These are phyloP conservation scores for Pocota personata DNA, from an alignment of 2,888 invertebrate species.

Conservation along the genomic window DNA sequence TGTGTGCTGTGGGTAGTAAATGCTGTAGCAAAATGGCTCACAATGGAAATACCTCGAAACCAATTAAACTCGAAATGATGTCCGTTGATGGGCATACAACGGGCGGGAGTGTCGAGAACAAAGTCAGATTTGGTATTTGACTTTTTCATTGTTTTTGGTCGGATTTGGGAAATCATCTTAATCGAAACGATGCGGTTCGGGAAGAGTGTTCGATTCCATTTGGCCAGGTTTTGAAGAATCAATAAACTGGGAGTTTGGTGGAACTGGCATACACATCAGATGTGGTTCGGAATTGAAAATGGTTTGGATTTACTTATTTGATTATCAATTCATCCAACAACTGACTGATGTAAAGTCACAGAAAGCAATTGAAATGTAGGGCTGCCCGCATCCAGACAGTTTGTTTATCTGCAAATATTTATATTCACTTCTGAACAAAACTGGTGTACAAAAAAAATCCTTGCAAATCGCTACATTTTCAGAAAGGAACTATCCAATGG, in stretches of 20 bases:
- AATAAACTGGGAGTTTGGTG: background rate
- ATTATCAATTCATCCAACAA: background rate
- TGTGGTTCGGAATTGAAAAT: background rate
- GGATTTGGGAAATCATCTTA: slow-evolving; percentile 54
- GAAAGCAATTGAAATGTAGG: too few relatives aligned
- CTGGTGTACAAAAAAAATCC: too few relatives aligned
- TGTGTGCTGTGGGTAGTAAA: background rate
- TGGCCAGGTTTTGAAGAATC: background rate
- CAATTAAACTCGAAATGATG: slow-evolving; percentile 60
- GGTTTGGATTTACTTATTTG: background rate
- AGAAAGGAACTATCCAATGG: too few relatives aligned
- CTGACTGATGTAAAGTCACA: background rate
- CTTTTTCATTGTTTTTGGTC: slow-evolving; percentile 36
- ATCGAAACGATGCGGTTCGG: slow-evolving; percentile 33
- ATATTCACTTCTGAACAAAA: too few relatives aligned
- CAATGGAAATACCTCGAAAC: slow-evolving; percentile 51
- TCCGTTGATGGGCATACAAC: slow-evolving; percentile 12
- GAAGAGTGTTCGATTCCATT: background rate
- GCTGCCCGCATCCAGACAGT: too few relatives aligned
- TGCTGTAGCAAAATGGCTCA: slow-evolving; percentile 20
- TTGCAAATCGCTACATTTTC: too few relatives aligned
- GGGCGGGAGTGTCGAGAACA: background rate
- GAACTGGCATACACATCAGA: background rate
- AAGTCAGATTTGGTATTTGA: slow-evolving; percentile 19
- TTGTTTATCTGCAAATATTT: too few relatives aligned